phyloP scores from a whole-genome alignment of 2,888 invertebrate species.

The Margaritifera margaritifera region DNA sequence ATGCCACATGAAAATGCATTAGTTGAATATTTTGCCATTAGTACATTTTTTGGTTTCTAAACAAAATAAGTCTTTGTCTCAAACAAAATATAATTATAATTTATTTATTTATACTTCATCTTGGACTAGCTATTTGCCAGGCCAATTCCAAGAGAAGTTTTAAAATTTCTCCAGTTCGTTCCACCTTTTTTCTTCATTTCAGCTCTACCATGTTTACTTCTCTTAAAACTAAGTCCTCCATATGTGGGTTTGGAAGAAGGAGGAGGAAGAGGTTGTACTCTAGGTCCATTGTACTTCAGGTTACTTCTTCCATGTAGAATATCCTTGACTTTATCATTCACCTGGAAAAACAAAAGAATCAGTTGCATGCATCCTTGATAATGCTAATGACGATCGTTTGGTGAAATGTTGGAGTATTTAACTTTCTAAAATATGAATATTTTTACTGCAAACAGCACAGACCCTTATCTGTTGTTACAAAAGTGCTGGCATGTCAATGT shows the following conservation, averaged over 20 bases:
- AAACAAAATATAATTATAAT: too few species aligned
- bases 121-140: constrained; percentile 26
- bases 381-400: constrained; percentile 1
- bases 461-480: too few species aligned
- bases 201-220: constrained; percentile 27
- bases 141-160: constrained; percentile 30
- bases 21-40: too few species aligned
- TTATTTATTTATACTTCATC: too few species aligned
- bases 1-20: too few species aligned
- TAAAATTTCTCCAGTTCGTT: constrained; percentile 41
- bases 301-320: constrained; percentile 51
- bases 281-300: constrained; percentile 51
- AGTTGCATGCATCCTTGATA: not conserved
- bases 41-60: too few species aligned
- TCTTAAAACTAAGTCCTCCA: constrained; percentile 30
- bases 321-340: constrained; percentile 56
- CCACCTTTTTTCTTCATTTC: constrained; percentile 27
- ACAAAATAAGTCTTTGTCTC: too few species aligned
- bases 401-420: too few species aligned
- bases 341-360: constrained; percentile 40
- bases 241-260: constrained; percentile 37
- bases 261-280: constrained; percentile 57
- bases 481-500: too few species aligned
- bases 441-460: too few species aligned
- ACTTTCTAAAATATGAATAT: too few species aligned